phyloP scores from a whole-genome alignment of 2,797 vertebrate genomes.

The Rachycentron canadum region DNA sequence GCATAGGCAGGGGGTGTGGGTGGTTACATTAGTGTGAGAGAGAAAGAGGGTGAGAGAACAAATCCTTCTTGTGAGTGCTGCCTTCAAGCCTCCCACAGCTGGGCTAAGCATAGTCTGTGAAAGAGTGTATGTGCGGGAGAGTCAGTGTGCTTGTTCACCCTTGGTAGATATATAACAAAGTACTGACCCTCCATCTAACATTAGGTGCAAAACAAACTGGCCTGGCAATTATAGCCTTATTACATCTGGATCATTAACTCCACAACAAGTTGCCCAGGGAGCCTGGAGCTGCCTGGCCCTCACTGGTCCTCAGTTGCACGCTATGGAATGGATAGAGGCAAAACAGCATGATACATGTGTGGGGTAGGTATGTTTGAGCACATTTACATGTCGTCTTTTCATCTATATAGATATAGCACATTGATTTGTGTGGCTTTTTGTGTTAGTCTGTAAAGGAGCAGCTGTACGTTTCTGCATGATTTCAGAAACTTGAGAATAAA shows the following conservation, averaged over 20 bases:
- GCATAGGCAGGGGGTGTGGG: not conserved
- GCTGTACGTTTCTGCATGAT: constrained; percentile 6
- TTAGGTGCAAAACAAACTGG: constrained; percentile 79
- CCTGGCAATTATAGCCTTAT: constrained; percentile 80
- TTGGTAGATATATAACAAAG: constrained; percentile 77
- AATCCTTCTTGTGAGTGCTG: constrained; percentile 34
- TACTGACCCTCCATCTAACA: constrained; percentile 79
- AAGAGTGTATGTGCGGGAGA: constrained; percentile 35
- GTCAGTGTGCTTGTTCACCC: constrained; percentile 56
- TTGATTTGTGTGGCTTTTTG: constrained; percentile 17
- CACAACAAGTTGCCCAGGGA: constrained; percentile 77
- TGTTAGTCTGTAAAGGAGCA: not conserved
- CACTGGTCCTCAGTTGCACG: constrained; percentile 59
- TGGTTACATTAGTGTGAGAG: constrained; percentile 15
- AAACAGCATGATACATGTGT: constrained; percentile 43
- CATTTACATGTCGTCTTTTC: constrained; percentile 10
- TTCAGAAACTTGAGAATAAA: constrained; percentile 26
- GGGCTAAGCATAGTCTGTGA: constrained; percentile 19
- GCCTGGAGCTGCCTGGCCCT: constrained; percentile 57
- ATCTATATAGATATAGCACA: constrained; percentile 18
- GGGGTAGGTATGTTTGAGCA: constrained; percentile 19
- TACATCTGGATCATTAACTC: constrained; percentile 83
- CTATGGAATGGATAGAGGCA: constrained; percentile 57
- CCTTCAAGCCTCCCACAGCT: constrained; percentile 38
- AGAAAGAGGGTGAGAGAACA: constrained; percentile 16